Evolutionary conservation across 1,140 invertebrate genomes (phyloP).

Genomic region (Listronotus oregonensis): DNA sequence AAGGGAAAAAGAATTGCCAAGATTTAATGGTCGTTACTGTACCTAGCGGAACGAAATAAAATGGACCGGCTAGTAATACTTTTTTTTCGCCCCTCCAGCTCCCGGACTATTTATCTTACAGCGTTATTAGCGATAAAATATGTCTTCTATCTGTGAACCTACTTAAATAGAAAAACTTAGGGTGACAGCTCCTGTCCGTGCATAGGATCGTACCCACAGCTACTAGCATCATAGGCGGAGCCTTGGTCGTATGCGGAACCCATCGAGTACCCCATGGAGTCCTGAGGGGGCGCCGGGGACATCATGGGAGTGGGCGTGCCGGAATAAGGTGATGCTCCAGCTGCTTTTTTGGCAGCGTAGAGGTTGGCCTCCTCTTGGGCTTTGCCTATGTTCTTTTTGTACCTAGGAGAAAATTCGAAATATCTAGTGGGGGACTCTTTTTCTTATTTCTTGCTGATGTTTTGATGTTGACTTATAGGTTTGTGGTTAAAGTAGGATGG

Average conservation of each 20-base stretch:
- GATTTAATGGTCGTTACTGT: too few species aligned
- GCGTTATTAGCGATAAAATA: slow-evolving; percentile 6
- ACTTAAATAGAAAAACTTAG: slow-evolving; percentile 33
- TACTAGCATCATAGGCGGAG: slow-evolving; percentile 82
- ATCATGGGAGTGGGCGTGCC: slow-evolving; percentile 91
- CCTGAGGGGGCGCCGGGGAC: slow-evolving; percentile 88
- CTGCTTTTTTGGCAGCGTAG: slow-evolving; percentile 98
- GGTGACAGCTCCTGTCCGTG: slow-evolving; percentile 57
- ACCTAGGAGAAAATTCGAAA: slow-evolving; percentile 56
- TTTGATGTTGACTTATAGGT: background rate
- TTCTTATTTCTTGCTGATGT: slow-evolving; percentile 1
- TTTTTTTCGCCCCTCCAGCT: too few species aligned
- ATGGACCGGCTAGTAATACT: too few species aligned
- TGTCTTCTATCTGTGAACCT: slow-evolving; percentile 13
- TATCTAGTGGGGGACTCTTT: slow-evolving; percentile 20
- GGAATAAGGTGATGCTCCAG: slow-evolving; percentile 90
- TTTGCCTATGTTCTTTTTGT: slow-evolving; percentile 99
- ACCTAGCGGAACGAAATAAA: too few species aligned
- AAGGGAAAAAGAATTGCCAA: too few species aligned
- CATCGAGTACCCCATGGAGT: slow-evolving; percentile 88
- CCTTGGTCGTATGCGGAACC: slow-evolving; percentile 83
- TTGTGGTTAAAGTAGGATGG: background rate
- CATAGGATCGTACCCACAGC: slow-evolving; percentile 84
- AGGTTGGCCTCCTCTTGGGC: slow-evolving; percentile 99
- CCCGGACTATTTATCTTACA: too few species aligned